Percentiles rank a stretch among this genome's conserved stretches.
Evolutionary conservation across 1,140 invertebrate genomes (phyloP).

Genomic region (Habropoda laboriosa): DNA sequence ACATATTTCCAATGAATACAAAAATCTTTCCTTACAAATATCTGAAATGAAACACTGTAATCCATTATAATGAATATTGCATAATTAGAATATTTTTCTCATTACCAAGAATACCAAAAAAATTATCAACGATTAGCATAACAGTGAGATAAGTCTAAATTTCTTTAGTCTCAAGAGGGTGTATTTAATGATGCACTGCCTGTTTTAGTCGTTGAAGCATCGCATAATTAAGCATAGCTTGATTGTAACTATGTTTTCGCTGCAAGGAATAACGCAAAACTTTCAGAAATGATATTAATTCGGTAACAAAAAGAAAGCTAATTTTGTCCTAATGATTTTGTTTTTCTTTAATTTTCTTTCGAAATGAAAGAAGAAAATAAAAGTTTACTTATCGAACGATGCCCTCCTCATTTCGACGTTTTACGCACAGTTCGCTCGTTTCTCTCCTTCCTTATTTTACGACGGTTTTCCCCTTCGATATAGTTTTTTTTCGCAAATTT

Average conservation of each 20-base stretch:
- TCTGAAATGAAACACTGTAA: too few species aligned
- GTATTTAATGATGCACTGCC: not conserved
- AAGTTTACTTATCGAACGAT: constrained; percentile 77
- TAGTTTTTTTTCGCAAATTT: constrained; percentile 58
- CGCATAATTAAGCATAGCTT: constrained; percentile 1
- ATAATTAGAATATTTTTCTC: not conserved
- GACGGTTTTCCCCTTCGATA: constrained; percentile 28
- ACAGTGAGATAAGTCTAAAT: not conserved
- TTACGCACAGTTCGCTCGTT: constrained; percentile 43
- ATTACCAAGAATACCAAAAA: not conserved
- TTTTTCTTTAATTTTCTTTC: constrained; percentile 13
- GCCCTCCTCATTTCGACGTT: constrained; percentile 73
- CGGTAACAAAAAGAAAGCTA: not conserved
- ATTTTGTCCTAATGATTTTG: not conserved
- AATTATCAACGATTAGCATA: not conserved
- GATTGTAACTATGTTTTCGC: not conserved
- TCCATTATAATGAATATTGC: not conserved
- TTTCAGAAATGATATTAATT: not conserved
- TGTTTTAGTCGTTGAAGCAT: constrained; percentile 5
- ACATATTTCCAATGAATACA: too few species aligned
- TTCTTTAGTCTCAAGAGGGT: too few species aligned
- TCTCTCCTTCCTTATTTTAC: constrained; percentile 43
- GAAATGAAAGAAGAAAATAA: constrained; percentile 27
- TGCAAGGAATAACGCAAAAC: not conserved
- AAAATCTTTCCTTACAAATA: too few species aligned